These are phyloP conservation scores for Dipodomys spectabilis DNA, from an alignment of 2,113 vertebrate genomes.

Conservation along the genomic window DNA sequence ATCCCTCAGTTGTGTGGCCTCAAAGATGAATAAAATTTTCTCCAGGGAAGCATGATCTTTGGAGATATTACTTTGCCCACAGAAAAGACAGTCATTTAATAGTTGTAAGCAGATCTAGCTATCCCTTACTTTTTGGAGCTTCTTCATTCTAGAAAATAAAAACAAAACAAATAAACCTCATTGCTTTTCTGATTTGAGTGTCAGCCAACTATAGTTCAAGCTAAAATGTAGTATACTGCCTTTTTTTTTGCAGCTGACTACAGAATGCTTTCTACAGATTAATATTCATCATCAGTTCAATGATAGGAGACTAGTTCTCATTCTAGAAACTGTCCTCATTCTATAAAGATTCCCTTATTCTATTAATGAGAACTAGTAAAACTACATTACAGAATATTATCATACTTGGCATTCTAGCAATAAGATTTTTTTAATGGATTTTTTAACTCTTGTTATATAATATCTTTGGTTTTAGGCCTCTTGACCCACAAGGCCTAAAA, in stretches of 20 bases:
- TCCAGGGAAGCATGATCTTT: background rate
- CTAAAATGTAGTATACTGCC: background rate
- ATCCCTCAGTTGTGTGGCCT: background rate
- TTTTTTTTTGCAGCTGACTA: background rate
- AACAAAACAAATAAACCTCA: background rate
- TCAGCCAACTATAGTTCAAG: background rate
- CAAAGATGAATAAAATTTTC: background rate
- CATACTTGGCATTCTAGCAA: slow-evolving; percentile 10
- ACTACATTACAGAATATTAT: background rate
- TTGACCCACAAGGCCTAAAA: no score
- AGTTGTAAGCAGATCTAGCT: background rate
- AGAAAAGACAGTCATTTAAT: background rate
- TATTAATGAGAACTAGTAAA: background rate
- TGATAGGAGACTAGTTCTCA: background rate
- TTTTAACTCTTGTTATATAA: background rate
- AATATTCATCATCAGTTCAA: background rate
- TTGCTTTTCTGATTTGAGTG: slow-evolving; percentile 15
- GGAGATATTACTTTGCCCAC: background rate
- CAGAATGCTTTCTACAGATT: background rate
- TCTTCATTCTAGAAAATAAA: background rate
- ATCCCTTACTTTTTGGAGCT: background rate
- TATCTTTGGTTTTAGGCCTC: no score
- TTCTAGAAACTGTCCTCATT: background rate
- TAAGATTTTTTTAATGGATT: background rate
- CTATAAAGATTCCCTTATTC: background rate